These are phyloP conservation scores for Channa argus DNA, from an alignment of 2,113 vertebrate species.

Conservation along the genomic window DNA sequence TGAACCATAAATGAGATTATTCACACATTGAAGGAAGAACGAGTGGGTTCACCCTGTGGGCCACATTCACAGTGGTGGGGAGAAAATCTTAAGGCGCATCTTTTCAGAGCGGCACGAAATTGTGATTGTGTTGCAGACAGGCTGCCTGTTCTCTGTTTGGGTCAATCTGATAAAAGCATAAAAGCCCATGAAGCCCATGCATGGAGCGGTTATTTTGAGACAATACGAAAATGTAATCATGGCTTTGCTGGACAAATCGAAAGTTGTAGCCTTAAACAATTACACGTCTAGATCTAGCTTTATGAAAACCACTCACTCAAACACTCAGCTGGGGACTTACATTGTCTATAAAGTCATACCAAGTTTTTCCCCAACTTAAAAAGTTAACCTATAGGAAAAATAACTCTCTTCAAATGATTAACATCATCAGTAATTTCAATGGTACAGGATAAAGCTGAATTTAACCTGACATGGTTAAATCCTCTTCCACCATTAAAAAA, in stretches of 20 bases:
- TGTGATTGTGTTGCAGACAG: slow-evolving; percentile 25
- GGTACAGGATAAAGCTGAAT: background rate
- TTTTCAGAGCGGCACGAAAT: slow-evolving; percentile 8
- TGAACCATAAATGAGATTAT: slow-evolving; percentile 48
- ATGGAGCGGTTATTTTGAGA: no score
- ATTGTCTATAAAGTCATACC: no score
- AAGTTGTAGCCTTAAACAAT: no score
- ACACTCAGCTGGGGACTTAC: no score
- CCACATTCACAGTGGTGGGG: slow-evolving; percentile 12
- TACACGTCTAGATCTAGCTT: no score
- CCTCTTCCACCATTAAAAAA: background rate
- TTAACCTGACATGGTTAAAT: background rate
- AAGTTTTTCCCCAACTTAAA: no score
- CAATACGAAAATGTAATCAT: background rate
- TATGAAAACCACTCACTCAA: no score
- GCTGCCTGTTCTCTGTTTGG: background rate
- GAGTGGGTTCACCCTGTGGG: slow-evolving; percentile 31
- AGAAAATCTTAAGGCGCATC: slow-evolving; percentile 1
- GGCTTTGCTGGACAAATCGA: slow-evolving; percentile 1
- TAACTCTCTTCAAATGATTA: no score
- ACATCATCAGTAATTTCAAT: no score
- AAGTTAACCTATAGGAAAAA: no score
- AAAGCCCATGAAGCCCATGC: background rate
- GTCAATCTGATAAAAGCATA: background rate
- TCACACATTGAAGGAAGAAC: slow-evolving; percentile 12